Evolutionary conservation across 2,888 invertebrate species (phyloP).

Genomic region (Ligdia adustata): DNA sequence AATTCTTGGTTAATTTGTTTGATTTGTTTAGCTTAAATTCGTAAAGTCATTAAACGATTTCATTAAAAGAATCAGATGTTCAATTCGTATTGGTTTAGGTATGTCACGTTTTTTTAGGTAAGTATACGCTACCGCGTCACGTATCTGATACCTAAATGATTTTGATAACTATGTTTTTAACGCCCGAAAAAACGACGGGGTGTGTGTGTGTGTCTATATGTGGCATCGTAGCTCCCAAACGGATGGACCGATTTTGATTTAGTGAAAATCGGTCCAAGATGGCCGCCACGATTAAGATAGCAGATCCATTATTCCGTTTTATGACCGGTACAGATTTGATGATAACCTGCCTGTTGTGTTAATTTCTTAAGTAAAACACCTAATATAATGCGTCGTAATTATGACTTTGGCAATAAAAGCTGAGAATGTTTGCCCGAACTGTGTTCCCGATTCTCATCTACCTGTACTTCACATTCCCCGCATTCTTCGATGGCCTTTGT

Average conservation of each 20-base stretch:
- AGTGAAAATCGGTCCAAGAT: too few relatives aligned
- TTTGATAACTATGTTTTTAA: too few relatives aligned
- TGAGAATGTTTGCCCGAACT: slow-evolving; percentile 38
- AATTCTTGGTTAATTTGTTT: slow-evolving; percentile 11
- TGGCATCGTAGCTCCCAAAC: too few relatives aligned
- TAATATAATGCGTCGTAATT: slow-evolving; percentile 37
- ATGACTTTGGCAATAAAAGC: slow-evolving; percentile 21
- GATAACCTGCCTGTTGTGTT: slow-evolving; percentile 25
- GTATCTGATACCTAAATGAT: too few relatives aligned
- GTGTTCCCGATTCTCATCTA: slow-evolving; percentile 42
- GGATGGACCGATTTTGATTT: too few relatives aligned
- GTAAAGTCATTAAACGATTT: too few relatives aligned
- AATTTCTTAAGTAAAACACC: slow-evolving; percentile 35
- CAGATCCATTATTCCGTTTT: slow-evolving; percentile 11
- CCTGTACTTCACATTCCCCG: slow-evolving; percentile 49
- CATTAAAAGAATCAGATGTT: too few relatives aligned
- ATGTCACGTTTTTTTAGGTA: too few relatives aligned
- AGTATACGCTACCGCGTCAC: too few relatives aligned
- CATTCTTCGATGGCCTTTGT: slow-evolving; percentile 38
- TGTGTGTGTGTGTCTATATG: too few relatives aligned
- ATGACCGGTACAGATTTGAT: slow-evolving; percentile 22
- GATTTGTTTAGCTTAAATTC: slow-evolving; percentile 8
- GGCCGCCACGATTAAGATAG: slow-evolving; percentile 9
- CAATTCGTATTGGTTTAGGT: too few relatives aligned
- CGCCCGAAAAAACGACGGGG: not conserved